Evolutionary conservation across 2,797 vertebrate species (phyloP).

Genomic region (Hydrophis major): DNA sequence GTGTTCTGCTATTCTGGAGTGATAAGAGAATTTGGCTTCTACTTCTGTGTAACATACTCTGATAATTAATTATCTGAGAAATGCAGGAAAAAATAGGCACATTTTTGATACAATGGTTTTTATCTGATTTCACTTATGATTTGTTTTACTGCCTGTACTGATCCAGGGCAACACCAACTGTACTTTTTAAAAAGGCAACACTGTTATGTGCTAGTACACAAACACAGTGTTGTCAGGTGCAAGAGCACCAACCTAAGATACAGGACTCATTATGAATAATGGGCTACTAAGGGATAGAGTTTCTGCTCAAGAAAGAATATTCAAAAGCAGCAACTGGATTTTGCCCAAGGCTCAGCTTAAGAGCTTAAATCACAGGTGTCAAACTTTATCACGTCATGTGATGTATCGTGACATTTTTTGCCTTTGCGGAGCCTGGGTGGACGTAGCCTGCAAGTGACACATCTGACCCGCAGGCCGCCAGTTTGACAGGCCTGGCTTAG

Average conservation of each 20-base stretch:
- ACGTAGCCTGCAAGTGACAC: no score
- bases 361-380: not conserved
- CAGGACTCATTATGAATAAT: not conserved
- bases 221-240: not conserved
- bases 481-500: no score
- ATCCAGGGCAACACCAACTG: not conserved
- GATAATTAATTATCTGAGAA: not conserved
- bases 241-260: not conserved
- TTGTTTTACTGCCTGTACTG: not conserved
- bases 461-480: no score
- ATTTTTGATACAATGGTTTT: not conserved
- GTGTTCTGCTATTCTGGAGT: not conserved
- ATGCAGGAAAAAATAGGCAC: not conserved
- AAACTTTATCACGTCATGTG: no score
- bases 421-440: no score
- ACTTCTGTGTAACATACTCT: not conserved
- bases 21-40: not conserved
- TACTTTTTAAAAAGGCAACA: not conserved
- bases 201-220: not conserved
- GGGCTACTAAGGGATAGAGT: not conserved
- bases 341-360: not conserved
- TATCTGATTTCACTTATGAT: not conserved
- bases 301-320: not conserved
- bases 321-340: not conserved
- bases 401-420: no score